These are phyloP conservation scores for Bombyx mori DNA, from an alignment of 1,140 invertebrate species.

Conservation along the genomic window ASM3026992v2 NC_085114.1:2310001-2310500, in stretches of 20 bases:
- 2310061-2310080: no score
- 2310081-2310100: no score
- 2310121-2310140: no score
- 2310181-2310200: slow-evolving; percentile 62
- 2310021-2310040: no score
- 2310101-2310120: no score
- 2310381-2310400: slow-evolving; percentile 28
- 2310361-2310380: slow-evolving; percentile 53
- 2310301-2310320: slow-evolving; percentile 62
- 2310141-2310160: no score
- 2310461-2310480: not conserved
- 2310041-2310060: no score
- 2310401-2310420: slow-evolving; percentile 16
- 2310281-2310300: slow-evolving; percentile 66
- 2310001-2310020: no score
- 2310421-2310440: not conserved
- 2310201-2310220: slow-evolving; percentile 63
- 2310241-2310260: slow-evolving; percentile 64
- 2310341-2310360: slow-evolving; percentile 45
- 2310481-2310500: no score
- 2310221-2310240: slow-evolving; percentile 68
- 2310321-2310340: slow-evolving; percentile 44
- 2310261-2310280: slow-evolving; percentile 62
- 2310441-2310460: not conserved
- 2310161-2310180: no score